Percentiles rank a stretch among this genome's conserved stretches.
Evolutionary conservation across 2,113 vertebrate genomes (phyloP).

Genomic region (Scolopax mira): DNA sequence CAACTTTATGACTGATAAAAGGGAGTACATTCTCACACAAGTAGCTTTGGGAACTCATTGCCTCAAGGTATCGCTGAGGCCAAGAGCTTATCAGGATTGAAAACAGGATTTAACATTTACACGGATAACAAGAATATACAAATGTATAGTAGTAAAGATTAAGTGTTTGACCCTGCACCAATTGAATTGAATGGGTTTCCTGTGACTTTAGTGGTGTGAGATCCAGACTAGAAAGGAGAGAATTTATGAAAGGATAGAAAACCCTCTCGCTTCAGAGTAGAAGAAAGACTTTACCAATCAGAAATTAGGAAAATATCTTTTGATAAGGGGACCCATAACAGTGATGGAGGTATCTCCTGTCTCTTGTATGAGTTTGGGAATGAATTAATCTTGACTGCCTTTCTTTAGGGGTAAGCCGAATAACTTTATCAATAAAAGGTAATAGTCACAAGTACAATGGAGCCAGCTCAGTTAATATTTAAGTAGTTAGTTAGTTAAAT

Average conservation of each 20-base stretch:
- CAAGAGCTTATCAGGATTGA: background rate
- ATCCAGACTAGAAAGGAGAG: background rate
- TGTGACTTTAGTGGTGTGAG: background rate
- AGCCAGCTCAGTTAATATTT: background rate
- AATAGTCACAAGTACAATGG: background rate
- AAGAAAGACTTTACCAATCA: background rate
- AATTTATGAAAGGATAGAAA: background rate
- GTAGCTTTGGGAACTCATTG: background rate
- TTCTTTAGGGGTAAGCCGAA: background rate
- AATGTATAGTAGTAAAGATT: background rate
- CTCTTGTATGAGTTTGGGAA: background rate
- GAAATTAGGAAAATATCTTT: background rate
- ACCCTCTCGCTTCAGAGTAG: background rate
- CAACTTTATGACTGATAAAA: background rate
- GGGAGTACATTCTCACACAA: background rate
- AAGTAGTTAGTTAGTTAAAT: too few species aligned
- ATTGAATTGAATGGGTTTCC: background rate
- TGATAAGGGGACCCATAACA: background rate
- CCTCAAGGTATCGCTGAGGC: background rate
- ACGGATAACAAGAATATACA: background rate
- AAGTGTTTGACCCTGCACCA: background rate
- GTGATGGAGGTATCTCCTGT: background rate
- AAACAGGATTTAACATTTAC: slow-evolving; percentile 23
- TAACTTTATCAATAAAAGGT: background rate
- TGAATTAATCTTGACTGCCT: background rate